Evolutionary conservation across 2,888 invertebrate species (phyloP), one percentile per base, ranked within the genome.

Genomic region (Sinohyriopsis cumingii): DNA sequence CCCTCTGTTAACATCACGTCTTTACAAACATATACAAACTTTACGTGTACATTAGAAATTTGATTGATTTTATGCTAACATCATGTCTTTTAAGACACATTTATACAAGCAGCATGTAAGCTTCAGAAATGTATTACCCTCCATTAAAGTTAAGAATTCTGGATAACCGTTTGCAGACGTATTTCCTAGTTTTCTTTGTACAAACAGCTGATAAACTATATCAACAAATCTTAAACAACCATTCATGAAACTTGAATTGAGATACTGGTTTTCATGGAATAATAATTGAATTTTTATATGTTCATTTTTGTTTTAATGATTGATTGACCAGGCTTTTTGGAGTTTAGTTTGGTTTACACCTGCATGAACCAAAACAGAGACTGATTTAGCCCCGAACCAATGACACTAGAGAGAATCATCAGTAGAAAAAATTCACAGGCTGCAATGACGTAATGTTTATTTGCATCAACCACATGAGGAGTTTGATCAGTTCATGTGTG

Each of bases 1-100:
- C 83, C 94, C 96, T 1, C 91, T 97, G 54, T 91, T 97, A 72
- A 94, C 95, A 1, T 92, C 93, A n/a, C 91, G 92, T 60, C 92
- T 94, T 65, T 93, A 95, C 78, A 92, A 92, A 69, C 93, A 90
- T 90, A 81, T 90, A 19, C 82, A 93, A 81, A 94, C 94, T 45
- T 92, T 94, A 78, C 92, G 90, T 90, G 81, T 73, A 74, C 54
- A 56, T 19, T 0, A 9, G 15, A 18, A 95, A 95, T 82, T 91
- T 97, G 65, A 95, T 95, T 0, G 95, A 96, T 83, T 94, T 96
- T 1, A 91, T 97, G 54, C 91, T 97, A 72, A 94, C 95, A 1
- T 92, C 93, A n/a, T 91, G 92, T 61, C 92, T 94, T 65, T 93
- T 95, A 78, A 92, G 92, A 69, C 93, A 93, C 80, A n/a, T 91